Evolutionary conservation across 2,113 vertebrate species (phyloP), one percentile per base, ranked within the genome.

Genomic region (Etia nguti): DNA sequence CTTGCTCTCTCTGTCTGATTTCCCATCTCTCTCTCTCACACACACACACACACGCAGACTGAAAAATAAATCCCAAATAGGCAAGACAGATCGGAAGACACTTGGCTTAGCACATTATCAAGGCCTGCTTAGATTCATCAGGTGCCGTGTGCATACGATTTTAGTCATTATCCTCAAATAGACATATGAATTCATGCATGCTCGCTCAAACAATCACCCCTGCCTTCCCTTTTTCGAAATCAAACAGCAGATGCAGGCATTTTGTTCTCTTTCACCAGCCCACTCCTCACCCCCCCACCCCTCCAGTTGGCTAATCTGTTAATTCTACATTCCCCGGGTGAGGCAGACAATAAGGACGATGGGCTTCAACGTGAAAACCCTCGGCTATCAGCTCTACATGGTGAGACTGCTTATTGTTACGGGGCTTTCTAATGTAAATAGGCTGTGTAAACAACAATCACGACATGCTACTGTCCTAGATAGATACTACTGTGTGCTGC

Each of bases 391-490:
- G 60, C 91, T 91, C 88, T 86, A 73, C 89, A 18, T 56, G 75
- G 83, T 77, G 91, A 90, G 86, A 86, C 73, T 6, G 54, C n/a
- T 88, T 84, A 88, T 93, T 94, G 92, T 94, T 79, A 29, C 50
- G 1, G 55, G 83, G 87, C 89, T 95, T 95, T 95, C 88, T 91
- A 90, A 95, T 93, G 91, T 94, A 94, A 95, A 95, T 95, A 85
- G 62, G 75, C 86, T 54, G 80, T 85, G 93, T 90, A 89, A 91
- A 92, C 93, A 93, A 90, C 90, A 90, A 91, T 89, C 90, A 56
- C 90, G 80, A 92, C 92, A 91, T 81, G 83, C 70, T 86, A 86
- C 86, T 94, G 94, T 92, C 92, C 92, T 86, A 94, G 81, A 91
- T 92, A 92, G 87, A 92, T 83, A 84, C 90, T 43, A 46, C 80